Percentiles rank a stretch among this genome's conserved stretches.
These are phyloP conservation scores for Silurus glanis DNA, from an alignment of 2,113 vertebrate species.

Conservation along the genomic window DNA sequence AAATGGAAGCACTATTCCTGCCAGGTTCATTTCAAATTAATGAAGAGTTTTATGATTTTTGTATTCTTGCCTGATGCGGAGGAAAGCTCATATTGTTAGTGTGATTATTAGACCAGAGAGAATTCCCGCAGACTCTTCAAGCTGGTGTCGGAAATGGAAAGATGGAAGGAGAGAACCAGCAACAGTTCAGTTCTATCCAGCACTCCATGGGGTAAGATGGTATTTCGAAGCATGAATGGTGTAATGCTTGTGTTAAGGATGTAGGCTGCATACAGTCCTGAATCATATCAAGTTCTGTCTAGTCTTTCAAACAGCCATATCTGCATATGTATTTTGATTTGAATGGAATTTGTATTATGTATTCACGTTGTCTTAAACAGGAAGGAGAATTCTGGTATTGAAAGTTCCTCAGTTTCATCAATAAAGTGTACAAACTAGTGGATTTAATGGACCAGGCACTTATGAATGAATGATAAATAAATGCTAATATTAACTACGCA, in stretches of 20 bases:
- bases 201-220: not conserved
- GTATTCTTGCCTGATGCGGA: conserved; percentile 2
- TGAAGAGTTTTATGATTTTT: conserved; percentile 6
- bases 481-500: not conserved
- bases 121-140: not conserved
- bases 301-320: not conserved
- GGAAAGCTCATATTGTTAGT: not conserved
- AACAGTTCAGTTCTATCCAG: conserved; percentile 1
- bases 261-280: not conserved
- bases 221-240: conserved; percentile 1
- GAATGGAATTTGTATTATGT: not conserved
- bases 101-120: conserved; percentile 4
- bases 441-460: not conserved
- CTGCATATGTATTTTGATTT: not conserved
- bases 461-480: not conserved
- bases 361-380: not conserved
- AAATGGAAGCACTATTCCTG: not conserved
- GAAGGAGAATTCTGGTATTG: not conserved
- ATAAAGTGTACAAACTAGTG: not conserved
- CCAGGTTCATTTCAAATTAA: conserved; percentile 19
- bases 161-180: not conserved
- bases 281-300: not conserved
- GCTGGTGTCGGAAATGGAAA: not conserved
- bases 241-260: not conserved
- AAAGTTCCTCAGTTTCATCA: not conserved